Evolutionary conservation across 2,888 invertebrate species (phyloP).

Genomic region (Myathropa florea): DNA sequence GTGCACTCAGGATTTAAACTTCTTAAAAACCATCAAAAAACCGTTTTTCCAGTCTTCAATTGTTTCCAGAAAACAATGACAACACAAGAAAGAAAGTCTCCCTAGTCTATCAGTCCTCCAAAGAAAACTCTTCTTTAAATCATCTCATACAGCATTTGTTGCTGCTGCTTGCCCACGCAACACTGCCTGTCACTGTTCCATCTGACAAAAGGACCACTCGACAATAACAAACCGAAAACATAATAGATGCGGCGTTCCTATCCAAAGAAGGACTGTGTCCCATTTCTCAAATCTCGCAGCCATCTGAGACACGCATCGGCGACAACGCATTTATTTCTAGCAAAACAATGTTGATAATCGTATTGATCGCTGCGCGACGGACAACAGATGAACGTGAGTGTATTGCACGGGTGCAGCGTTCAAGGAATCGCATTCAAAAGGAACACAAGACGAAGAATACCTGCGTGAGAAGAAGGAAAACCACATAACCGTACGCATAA

Average conservation of each 20-base stretch:
- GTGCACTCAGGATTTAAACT: not conserved
- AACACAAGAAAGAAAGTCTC: not conserved
- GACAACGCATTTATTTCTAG: constrained; percentile 27
- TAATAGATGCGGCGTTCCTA: not conserved
- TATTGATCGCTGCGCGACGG: constrained; percentile 52
- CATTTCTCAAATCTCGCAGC: constrained; percentile 28
- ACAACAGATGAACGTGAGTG: constrained; percentile 16
- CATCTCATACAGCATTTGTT: too few relatives aligned
- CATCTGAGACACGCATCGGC: constrained; percentile 1
- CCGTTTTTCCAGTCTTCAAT: not conserved
- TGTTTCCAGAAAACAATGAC: not conserved
- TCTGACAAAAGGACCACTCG: not conserved
- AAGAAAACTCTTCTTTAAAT: not conserved
- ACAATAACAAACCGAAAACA: not conserved
- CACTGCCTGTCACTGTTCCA: not conserved
- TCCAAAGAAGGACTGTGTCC: not conserved
- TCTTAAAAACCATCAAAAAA: not conserved
- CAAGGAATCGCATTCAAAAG: constrained; percentile 15
- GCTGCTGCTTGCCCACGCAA: too few relatives aligned
- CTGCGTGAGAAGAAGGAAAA: constrained; percentile 51
- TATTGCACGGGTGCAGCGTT: not conserved
- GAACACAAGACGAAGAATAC: constrained; percentile 13
- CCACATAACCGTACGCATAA: constrained; percentile 21
- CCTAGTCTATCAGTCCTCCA: not conserved
- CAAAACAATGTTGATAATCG: constrained; percentile 48